Base-by-base conservation (phyloP, 2,888 invertebrate genomes). In the Polydrusus cervinus region DNA sequence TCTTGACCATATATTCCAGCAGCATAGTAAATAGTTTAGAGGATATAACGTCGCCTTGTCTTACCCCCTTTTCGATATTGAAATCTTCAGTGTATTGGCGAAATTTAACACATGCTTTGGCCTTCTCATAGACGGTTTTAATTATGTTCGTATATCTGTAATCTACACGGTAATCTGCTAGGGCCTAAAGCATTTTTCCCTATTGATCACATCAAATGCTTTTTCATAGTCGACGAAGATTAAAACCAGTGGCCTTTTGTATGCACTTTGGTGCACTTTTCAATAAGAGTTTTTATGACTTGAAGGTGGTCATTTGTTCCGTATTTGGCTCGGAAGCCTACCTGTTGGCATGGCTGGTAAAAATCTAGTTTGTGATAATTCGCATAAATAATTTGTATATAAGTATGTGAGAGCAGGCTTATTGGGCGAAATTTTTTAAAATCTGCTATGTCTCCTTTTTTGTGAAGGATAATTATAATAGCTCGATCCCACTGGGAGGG, bases 1-100 rank as follows among this genome's bases (percentile, higher is more conserved):
- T 14, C 16, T 66, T 45, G 34, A 57, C 49, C 34, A 47, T 16
- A 25, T 61, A 18, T 34, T 49, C 49, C 7, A 61, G 13, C 11
- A 61, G 20, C 18, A 34, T 9, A 9, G 70, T 70, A 61, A 70
- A 34, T 9, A 70, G 61, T 30, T 71, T 65, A 10, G 71, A 55
- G 16, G 71, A 38, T 18, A 62, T 71, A 0, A 34, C 20, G 0
- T 49, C 51, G 6, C 71, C 51, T n/a, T 64, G 64, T 25, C 64
- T 62, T 51, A 71, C 45, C n/a, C 64, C 71, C 14, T 40, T 47
- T 51, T 64, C 53, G 8, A 70, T 20, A 6, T 11, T 13, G 18
- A 18, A 70, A 2, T 61, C 40, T 20, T 40, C 43, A 9, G 57
- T 68, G 20, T 43, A 43, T n/a, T 68, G 57, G 18, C 57, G 55